Evolutionary conservation across 2,888 invertebrate species (phyloP).

Genomic region (Eilema depressum): DNA sequence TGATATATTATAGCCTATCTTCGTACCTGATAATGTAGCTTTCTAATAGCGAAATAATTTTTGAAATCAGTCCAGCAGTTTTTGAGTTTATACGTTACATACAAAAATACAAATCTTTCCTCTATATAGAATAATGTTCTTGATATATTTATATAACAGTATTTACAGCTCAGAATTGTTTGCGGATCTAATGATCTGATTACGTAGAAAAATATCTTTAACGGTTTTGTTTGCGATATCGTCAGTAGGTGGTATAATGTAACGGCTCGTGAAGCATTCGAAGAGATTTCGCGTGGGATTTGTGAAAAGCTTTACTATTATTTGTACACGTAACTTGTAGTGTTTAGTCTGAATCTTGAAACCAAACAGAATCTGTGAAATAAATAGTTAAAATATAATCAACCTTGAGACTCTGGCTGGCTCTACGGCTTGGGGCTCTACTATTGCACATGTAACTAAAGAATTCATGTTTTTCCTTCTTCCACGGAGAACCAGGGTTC

Average conservation of each 20-base stretch:
- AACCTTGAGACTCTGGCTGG: background rate
- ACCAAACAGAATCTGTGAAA: constrained; percentile 12
- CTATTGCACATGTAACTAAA: background rate
- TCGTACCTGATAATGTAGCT: no score
- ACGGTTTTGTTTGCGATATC: background rate
- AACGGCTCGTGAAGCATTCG: background rate
- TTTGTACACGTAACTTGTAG: constrained; percentile 18
- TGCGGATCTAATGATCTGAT: background rate
- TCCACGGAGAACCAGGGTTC: background rate
- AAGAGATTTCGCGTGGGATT: constrained; percentile 4
- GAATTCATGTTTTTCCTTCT: background rate
- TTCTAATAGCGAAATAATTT: no score
- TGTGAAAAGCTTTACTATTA: constrained; percentile 19
- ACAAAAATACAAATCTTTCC: no score
- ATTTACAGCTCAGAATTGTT: constrained; percentile 3
- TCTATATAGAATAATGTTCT: background rate
- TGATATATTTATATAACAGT: background rate
- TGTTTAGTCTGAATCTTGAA: constrained; percentile 23
- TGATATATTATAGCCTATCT: no score
- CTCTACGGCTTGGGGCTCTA: background rate
- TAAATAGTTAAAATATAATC: constrained; percentile 7
- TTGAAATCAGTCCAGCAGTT: no score
- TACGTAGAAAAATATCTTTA: background rate
- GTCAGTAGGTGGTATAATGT: background rate
- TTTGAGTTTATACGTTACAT: no score